phyloP scores from a whole-genome alignment of 1,140 invertebrate genomes.

The Caligus rogercresseyi region DNA sequence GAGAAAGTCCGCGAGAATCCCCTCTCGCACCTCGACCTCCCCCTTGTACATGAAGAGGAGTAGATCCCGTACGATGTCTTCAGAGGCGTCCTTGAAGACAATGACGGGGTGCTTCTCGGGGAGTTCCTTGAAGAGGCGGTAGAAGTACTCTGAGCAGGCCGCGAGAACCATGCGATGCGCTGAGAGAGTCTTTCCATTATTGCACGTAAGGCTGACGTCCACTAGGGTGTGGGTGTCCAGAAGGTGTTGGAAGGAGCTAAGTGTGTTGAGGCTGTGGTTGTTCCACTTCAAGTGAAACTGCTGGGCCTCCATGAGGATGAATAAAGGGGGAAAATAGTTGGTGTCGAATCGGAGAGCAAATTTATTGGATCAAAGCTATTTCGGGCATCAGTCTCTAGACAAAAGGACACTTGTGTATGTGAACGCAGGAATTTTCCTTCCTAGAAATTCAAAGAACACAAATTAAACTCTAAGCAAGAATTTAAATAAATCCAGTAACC shows the following conservation, averaged over 20 bases:
- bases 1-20: slow-evolving; percentile 65
- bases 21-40: slow-evolving; percentile 72
- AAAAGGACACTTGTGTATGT: too few species aligned
- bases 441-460: too few species aligned
- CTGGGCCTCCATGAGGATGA: slow-evolving; percentile 8
- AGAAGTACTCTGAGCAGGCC: slow-evolving; percentile 80
- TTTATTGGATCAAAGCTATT: too few species aligned
- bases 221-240: slow-evolving; percentile 16
- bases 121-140: slow-evolving; percentile 71
- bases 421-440: too few species aligned
- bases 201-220: slow-evolving; percentile 18
- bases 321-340: not conserved
- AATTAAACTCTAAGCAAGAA: too few species aligned
- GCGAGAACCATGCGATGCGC: slow-evolving; percentile 75
- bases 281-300: slow-evolving; percentile 21
- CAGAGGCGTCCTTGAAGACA: slow-evolving; percentile 64
- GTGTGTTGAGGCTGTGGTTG: slow-evolving; percentile 19
- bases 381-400: too few species aligned
- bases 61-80: slow-evolving; percentile 66
- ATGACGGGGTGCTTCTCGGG: slow-evolving; percentile 58
- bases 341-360: not conserved
- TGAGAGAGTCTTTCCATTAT: slow-evolving; percentile 26
- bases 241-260: slow-evolving; percentile 17
- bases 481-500: too few species aligned
- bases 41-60: slow-evolving; percentile 84